phyloP scores from a whole-genome alignment of 2,113 vertebrate genomes.

The Reinhardtius hippoglossoides region DNA sequence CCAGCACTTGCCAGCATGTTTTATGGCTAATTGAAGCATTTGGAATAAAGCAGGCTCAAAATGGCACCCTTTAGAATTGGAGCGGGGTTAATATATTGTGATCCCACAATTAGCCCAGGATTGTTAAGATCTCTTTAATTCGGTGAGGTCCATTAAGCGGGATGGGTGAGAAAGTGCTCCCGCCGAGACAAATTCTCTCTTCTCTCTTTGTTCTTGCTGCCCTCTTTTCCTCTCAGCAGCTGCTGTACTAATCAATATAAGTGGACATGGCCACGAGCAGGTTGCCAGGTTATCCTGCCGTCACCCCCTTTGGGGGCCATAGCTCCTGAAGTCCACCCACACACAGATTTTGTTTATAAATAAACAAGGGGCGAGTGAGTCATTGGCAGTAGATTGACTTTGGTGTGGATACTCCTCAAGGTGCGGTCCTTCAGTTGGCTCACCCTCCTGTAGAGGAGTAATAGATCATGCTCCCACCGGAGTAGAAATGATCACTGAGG shows the following conservation, averaged over 20 bases:
- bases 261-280: constrained; percentile 54
- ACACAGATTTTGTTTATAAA: constrained; percentile 51
- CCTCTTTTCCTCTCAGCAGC: constrained; percentile 59
- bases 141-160: constrained; percentile 89
- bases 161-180: constrained; percentile 73
- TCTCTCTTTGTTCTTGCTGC: constrained; percentile 65
- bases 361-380: constrained; percentile 41
- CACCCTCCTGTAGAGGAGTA: constrained; percentile 39
- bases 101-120: constrained; percentile 89
- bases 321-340: constrained; percentile 39
- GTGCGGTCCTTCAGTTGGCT: constrained; percentile 48
- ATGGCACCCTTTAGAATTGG: constrained; percentile 84
- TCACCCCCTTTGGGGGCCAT: constrained; percentile 47
- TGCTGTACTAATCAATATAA: constrained; percentile 72
- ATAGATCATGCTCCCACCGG: constrained; percentile 59
- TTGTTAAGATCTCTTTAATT: constrained; percentile 89
- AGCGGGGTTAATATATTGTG: constrained; percentile 87
- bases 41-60: constrained; percentile 81
- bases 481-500: constrained; percentile 55
- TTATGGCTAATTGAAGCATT: constrained; percentile 87
- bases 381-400: constrained; percentile 47
- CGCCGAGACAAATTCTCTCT: constrained; percentile 74
- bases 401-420: constrained; percentile 29
- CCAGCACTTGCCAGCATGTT: constrained; percentile 79
- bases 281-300: constrained; percentile 61